Evolutionary conservation across 2,888 invertebrate species (phyloP).

Genomic region (Ametastegia equiseti): DNA sequence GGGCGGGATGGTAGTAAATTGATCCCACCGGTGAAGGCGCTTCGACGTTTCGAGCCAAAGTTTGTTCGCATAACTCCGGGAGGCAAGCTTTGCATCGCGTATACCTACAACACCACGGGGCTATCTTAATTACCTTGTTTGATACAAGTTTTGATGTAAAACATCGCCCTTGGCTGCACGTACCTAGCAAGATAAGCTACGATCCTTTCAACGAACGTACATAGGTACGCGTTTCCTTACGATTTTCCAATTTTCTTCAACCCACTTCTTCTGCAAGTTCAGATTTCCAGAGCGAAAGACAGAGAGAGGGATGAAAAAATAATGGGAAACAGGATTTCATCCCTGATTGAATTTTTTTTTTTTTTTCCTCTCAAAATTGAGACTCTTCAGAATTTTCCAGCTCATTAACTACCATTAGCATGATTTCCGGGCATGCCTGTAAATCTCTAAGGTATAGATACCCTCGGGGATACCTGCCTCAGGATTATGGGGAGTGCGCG

Average conservation of each 20-base stretch:
- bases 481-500: neutral
- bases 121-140: slow-evolving; percentile 43
- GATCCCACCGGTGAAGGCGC: slow-evolving; percentile 12
- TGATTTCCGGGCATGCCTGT: too few relatives aligned
- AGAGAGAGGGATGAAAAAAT: too few relatives aligned
- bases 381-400: too few relatives aligned
- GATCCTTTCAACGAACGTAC: slow-evolving; percentile 6
- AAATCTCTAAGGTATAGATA: neutral
- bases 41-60: slow-evolving; percentile 8
- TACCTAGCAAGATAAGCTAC: slow-evolving; percentile 22
- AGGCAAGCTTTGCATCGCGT: neutral
- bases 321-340: too few relatives aligned
- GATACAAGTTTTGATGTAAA: slow-evolving; percentile 39
- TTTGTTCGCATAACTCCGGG: slow-evolving; percentile 7
- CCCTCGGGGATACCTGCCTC: neutral
- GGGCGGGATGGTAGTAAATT: neutral
- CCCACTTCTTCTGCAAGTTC: neutral
- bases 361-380: too few relatives aligned
- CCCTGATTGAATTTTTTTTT: too few relatives aligned
- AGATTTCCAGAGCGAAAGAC: too few relatives aligned
- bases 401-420: too few relatives aligned
- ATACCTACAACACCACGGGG: neutral
- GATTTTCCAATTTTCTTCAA: neutral
- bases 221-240: too few relatives aligned
- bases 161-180: slow-evolving; percentile 27